Conservation (phyloP, 2,797 vertebrate genomes). For the Diplodus puntazzo region DNA sequence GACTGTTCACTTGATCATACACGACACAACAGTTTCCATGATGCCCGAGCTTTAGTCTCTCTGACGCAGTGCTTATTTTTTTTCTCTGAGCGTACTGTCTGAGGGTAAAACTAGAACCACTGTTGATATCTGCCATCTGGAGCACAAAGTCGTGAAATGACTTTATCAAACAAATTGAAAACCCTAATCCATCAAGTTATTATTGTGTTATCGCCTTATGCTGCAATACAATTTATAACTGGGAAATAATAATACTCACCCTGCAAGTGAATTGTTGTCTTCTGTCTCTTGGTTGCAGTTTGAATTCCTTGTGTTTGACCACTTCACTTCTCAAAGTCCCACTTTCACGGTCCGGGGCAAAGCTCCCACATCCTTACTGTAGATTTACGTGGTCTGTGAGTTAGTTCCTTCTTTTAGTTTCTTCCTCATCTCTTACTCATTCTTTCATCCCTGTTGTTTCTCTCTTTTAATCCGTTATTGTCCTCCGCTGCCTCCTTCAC, state of each 20-base stretch:
- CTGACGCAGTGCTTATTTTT: constrained; percentile 38
- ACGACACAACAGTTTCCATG: constrained; percentile 54
- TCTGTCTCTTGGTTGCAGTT: constrained; percentile 17
- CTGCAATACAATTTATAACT: not conserved
- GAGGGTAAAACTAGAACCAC: constrained; percentile 7
- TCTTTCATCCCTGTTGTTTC: constrained; percentile 33
- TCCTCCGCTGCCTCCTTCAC: constrained; percentile 71
- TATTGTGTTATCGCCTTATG: not conserved
- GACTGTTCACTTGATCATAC: constrained; percentile 27
- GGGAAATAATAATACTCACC: constrained; percentile 58
- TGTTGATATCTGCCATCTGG: not conserved
- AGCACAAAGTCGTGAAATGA: constrained; percentile 4
- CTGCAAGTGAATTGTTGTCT: constrained; percentile 12
- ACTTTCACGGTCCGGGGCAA: constrained; percentile 29
- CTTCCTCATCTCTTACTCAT: constrained; percentile 44
- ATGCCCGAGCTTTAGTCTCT: constrained; percentile 33
- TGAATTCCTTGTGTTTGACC: constrained; percentile 3
- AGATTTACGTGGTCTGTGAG: not conserved
- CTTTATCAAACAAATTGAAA: not conserved
- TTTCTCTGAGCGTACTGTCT: not conserved
- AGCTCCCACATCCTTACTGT: constrained; percentile 39
- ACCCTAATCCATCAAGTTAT: not conserved
- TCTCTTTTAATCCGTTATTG: constrained; percentile 71
- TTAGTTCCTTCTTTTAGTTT: constrained; percentile 40
- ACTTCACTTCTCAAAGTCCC: constrained; percentile 31